Evolutionary conservation across 1,140 invertebrate species (phyloP).

Genomic region (Hypsibius dujardini): DNA sequence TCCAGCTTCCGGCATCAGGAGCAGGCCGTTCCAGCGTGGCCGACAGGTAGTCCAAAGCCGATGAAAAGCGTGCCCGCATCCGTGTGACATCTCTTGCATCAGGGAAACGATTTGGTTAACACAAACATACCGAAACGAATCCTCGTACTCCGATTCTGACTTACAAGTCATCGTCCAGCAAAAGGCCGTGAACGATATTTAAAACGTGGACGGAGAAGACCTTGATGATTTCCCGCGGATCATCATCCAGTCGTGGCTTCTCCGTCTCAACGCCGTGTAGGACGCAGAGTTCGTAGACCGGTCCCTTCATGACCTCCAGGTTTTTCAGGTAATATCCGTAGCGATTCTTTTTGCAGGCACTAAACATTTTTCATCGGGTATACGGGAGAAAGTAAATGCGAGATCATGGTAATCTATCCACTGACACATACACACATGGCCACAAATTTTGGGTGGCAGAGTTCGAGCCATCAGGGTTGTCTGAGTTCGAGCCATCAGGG

Average conservation of each 20-base stretch:
- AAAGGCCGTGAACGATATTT: not conserved
- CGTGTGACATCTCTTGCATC: not conserved
- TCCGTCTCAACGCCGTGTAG: not conserved
- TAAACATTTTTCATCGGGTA: not conserved
- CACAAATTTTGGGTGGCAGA: no score
- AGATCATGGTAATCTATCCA: no score
- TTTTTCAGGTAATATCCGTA: not conserved
- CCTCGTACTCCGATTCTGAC: not conserved
- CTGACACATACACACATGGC: no score
- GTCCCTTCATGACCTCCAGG: not conserved
- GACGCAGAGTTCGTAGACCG: not conserved
- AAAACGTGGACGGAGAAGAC: slow-evolving; percentile 7
- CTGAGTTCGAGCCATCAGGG: no score
- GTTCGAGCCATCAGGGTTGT: no score
- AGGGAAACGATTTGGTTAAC: not conserved
- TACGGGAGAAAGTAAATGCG: no score
- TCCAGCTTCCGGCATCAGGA: not conserved
- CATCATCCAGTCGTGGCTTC: not conserved
- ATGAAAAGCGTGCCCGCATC: no score
- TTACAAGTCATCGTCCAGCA: slow-evolving; percentile 5
- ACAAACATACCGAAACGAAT: not conserved
- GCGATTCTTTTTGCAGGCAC: not conserved
- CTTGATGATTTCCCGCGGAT: slow-evolving; percentile 16
- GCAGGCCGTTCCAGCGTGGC: not conserved
- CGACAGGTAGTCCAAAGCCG: not conserved